Evolutionary conservation across 1,140 invertebrate species (phyloP).

Genomic region (Chironomus tepperi): DNA sequence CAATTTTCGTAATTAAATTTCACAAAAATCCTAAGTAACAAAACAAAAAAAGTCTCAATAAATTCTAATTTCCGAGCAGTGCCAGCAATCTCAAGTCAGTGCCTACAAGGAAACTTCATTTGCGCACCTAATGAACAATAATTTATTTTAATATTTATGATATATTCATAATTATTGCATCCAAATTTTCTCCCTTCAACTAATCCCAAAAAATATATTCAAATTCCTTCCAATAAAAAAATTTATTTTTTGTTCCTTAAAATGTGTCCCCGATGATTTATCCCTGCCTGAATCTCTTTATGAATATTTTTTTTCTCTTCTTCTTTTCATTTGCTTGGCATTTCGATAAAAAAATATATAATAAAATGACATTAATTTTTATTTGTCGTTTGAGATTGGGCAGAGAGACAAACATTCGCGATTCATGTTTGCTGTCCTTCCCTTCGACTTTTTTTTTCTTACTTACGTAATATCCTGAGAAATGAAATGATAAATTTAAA

Average conservation of each 20-base stretch:
- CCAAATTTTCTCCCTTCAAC: background rate
- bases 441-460: background rate
- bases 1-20: too few relatives aligned
- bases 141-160: conserved; percentile 19
- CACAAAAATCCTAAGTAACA: too few relatives aligned
- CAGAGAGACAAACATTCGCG: background rate
- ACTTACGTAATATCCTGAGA: background rate
- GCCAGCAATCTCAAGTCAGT: background rate
- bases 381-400: conserved; percentile 18
- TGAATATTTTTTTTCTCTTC: background rate
- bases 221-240: too few relatives aligned
- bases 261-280: conserved; percentile 14
- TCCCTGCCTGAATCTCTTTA: background rate
- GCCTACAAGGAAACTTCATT: background rate
- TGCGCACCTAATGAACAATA: conserved; percentile 3
- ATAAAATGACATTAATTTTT: conserved; percentile 22
- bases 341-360: conserved; percentile 5
- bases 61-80: too few relatives aligned
- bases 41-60: too few relatives aligned
- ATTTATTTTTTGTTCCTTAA: background rate
- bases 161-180: conserved; percentile 20
- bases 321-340: background rate
- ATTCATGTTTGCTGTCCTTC: background rate
- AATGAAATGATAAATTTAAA: background rate
- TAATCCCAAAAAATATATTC: background rate